phyloP scores from a whole-genome alignment of 2,888 invertebrate species.

The Bedellia somnulentella region DNA sequence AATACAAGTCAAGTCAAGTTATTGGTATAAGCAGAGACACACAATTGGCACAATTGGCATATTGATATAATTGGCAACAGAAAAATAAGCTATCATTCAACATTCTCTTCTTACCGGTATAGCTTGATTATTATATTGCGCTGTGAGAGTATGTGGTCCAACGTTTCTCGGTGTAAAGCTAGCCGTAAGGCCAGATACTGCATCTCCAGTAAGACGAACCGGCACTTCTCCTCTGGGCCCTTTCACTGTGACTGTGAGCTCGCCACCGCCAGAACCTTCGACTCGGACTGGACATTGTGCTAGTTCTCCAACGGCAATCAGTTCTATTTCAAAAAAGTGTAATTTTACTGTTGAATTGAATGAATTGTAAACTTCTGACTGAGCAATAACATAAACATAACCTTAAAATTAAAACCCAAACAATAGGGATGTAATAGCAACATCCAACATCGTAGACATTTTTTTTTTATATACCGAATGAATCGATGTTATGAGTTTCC shows the following conservation, averaged over 20 bases:
- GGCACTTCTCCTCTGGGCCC: constrained; percentile 87
- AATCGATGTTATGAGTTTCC: too few species aligned
- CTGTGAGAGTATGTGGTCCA: constrained; percentile 89
- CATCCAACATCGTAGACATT: too few species aligned
- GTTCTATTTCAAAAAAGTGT: constrained; percentile 45
- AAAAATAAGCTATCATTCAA: too few species aligned
- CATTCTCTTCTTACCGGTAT: constrained; percentile 67
- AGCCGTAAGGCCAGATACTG: constrained; percentile 84
- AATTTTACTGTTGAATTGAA: constrained; percentile 4
- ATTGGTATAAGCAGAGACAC: too few species aligned
- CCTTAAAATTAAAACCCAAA: too few species aligned
- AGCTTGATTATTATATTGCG: constrained; percentile 88
- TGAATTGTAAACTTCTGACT: constrained; percentile 3
- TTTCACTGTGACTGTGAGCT: constrained; percentile 85
- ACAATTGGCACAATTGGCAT: too few species aligned
- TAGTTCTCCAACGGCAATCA: constrained; percentile 77
- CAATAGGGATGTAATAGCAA: too few species aligned
- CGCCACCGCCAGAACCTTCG: constrained; percentile 69
- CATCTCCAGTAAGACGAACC: constrained; percentile 86
- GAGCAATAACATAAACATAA: too few species aligned
- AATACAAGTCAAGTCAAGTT: too few species aligned
- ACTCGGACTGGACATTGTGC: constrained; percentile 54
- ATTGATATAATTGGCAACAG: too few species aligned
- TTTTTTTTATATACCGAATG: too few species aligned
- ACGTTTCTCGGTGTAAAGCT: constrained; percentile 92